Base-by-base conservation (phyloP, 2,888 invertebrate genomes). In the Drosophila mulleri region DNA sequence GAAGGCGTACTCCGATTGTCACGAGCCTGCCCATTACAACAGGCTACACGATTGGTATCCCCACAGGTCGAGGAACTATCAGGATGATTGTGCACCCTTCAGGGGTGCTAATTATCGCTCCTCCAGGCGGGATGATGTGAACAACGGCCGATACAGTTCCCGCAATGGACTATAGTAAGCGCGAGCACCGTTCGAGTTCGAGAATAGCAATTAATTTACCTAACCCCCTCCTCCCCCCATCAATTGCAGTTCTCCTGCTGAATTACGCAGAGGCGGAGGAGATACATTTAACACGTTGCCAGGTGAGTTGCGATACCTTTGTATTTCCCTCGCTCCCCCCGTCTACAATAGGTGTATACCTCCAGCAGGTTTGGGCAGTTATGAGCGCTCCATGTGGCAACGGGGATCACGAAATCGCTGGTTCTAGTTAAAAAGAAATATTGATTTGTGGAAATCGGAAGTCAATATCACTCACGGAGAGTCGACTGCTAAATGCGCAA, bases 211-310 rank as follows among this genome's bases (percentile, higher is more conserved):
- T 3, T 11, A 37, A 18, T 6, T 12, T 18, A 5, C 3, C 12
- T n/a, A n/a, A n/a, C n/a, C n/a, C n/a, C n/a, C n/a, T n/a, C n/a
- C n/a, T n/a, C n/a, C n/a, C 9, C 26, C 2, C 1, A 2, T 16
- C 26, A 2, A 6, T 65, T 18, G 4, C 23, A 67, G 66, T 14
- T 12, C 18, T 1, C 39, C 44, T 6, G n/a, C n/a, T 2, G 23
- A 66, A 39, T 7, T 11, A 8, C 45, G 53, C 11, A 11, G 23
- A 11, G 66, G 42, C 11, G 42, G 44, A 18, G 56, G 56, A 12
- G 67, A 67, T 23, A 45, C 35, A 12, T 66, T 39, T 12, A 66
- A 54, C 23, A 54, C 54, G 4, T 37, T 66, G 23, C 66, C 66
- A 14, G 65, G 62, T 59, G 35, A 59, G 14, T 8, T 3, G 18